Base-by-base conservation (phyloP, 2,797 vertebrate species). In the Ataeniobius toweri region DNA sequence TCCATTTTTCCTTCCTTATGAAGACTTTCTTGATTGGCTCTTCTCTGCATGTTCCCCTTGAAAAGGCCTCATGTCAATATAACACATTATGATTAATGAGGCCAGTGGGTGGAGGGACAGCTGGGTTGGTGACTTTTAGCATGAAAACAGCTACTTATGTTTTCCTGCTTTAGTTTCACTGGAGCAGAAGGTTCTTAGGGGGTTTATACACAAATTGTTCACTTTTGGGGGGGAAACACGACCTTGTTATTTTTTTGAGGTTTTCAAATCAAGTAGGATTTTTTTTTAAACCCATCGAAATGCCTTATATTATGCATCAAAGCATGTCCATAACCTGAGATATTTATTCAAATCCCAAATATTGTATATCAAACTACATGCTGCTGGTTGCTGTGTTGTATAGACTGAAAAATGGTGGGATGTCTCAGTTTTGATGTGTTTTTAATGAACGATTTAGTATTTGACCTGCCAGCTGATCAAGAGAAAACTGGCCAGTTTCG, bases 71-170 rank as follows among this genome's bases (percentile, higher is more conserved):
- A 68, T 78, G 70, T 89, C 89, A 89, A 78, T 91, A 93, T 92
- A 91, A 90, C 92, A 86, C 90, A 82, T 85, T 85, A 85, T 91
- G 89, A 93, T 94, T 93, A 95, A 95, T 95, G 93, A 85, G 92
- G 91, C 88, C 87, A 85, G 85, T 87, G 84, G 85, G 85, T 80
- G 83, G 81, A 85, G 81, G 82, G 88, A 84, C 88, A 85, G 85
- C 89, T 81, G 82, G 74, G 81, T 78, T 76, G 8, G 69, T 80
- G 84, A 81, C 81, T 90, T 78, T 72, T 81, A 82, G 89, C 85
- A 86, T 89, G 80, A 71, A 80, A 89, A 84, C 79, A 70, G 75
- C 85, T 74, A 78, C 82, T 79, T 81, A 91, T 84, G 84, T 89
- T 83, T 71, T 76, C 73, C 74, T 80, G 71, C 65, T 79, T 76